Conservation (phyloP, 2,888 invertebrate species). For the Drosophila atripex region DNA sequence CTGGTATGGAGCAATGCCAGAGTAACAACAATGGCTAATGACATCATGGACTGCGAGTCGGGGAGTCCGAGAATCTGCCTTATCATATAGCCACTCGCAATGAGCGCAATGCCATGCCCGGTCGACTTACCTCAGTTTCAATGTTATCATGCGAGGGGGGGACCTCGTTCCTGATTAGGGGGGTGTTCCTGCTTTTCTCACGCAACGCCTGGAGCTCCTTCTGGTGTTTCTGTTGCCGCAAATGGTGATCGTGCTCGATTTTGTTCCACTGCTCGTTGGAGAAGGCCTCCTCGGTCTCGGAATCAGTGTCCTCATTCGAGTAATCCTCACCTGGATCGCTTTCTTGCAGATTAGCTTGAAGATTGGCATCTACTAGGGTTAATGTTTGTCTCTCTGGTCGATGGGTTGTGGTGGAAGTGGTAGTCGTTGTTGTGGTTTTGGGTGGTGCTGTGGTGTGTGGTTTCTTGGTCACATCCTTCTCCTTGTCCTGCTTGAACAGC, state of each 20-base stretch:
- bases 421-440: neutral
- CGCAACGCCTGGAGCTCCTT: slow-evolving; percentile 69
- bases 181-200: slow-evolving; percentile 53
- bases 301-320: slow-evolving; percentile 32
- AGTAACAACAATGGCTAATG: slow-evolving; percentile 59
- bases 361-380: slow-evolving; percentile 37
- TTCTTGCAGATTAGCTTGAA: slow-evolving; percentile 24
- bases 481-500: slow-evolving; percentile 53
- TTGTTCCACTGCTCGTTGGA: slow-evolving; percentile 83
- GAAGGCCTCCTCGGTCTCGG: slow-evolving; percentile 72
- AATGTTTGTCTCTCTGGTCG: slow-evolving; percentile 26
- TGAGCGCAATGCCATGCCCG: slow-evolving; percentile 63
- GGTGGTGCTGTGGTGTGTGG: slow-evolving; percentile 11
- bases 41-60: slow-evolving; percentile 56
- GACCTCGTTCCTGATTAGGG: slow-evolving; percentile 52
- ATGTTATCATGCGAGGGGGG: slow-evolving; percentile 20
- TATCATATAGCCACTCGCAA: slow-evolving; percentile 41
- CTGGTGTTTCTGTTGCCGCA: slow-evolving; percentile 77
- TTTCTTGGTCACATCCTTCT: slow-evolving; percentile 12
- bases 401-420: slow-evolving; percentile 8
- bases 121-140: slow-evolving; percentile 74
- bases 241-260: slow-evolving; percentile 81
- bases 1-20: slow-evolving; percentile 40
- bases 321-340: slow-evolving; percentile 12
- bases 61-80: slow-evolving; percentile 2